Conservation (phyloP, 2,113 vertebrate genomes). For the Ciconia maguari region DNA sequence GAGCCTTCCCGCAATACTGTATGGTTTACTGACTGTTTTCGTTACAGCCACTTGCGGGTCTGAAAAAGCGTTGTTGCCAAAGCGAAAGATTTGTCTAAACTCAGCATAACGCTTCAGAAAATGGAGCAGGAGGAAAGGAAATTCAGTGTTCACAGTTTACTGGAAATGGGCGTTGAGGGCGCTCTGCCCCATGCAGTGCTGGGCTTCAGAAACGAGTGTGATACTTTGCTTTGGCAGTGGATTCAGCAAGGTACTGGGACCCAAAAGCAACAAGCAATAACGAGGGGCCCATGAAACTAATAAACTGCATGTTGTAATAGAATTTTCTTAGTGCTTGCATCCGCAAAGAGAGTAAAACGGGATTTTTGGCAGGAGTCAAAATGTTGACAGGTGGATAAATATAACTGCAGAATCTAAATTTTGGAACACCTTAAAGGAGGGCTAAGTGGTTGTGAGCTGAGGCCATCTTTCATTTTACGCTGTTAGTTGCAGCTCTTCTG, state of each 20-base stretch:
- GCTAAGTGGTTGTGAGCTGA: neutral
- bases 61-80: neutral
- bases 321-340: neutral
- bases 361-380: neutral
- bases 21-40: neutral
- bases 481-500: neutral
- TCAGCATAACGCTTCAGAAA: neutral
- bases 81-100: neutral
- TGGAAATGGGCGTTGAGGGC: neutral
- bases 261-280: neutral
- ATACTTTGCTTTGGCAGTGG: neutral
- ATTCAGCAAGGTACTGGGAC: neutral
- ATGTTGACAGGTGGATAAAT: neutral
- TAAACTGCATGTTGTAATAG: neutral
- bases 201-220: neutral
- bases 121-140: neutral
- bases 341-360: neutral
- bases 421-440: neutral
- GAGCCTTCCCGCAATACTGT: neutral
- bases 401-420: neutral
- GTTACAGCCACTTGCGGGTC: neutral
- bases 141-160: rapidly evolving
- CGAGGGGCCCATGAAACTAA: neutral
- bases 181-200: neutral
- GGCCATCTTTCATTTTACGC: neutral